Evolutionary conservation across 2,113 vertebrate species (phyloP).

Genomic region (Rhodinocichla rosea): DNA sequence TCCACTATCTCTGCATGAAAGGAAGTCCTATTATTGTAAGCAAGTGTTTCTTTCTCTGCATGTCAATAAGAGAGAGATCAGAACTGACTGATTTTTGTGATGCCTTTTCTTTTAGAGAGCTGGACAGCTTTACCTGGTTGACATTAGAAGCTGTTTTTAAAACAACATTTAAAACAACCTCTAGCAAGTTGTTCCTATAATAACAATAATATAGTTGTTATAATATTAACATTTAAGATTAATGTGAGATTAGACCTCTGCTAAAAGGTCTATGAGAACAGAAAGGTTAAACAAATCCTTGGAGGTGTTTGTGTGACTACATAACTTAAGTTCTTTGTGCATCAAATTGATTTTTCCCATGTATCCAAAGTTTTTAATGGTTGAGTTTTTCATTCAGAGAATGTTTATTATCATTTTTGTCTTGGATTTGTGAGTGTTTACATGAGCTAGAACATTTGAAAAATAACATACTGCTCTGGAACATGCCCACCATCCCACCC

Average conservation of each 20-base stretch:
- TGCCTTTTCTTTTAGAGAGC: conserved; percentile 43
- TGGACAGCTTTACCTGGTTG: neutral
- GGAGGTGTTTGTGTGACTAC: conserved; percentile 20
- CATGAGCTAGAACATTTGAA: neutral
- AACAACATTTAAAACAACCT: conserved; percentile 15
- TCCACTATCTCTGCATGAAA: conserved; percentile 70
- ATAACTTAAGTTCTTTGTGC: neutral
- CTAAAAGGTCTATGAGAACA: neutral
- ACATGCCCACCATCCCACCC: neutral
- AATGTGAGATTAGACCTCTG: conserved; percentile 31
- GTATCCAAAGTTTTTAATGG: neutral
- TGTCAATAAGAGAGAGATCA: conserved; percentile 63
- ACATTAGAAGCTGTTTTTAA: conserved; percentile 41
- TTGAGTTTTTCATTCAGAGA: neutral
- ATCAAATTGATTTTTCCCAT: neutral
- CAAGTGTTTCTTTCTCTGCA: conserved; percentile 62
- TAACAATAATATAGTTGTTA: no score
- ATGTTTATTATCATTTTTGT: conserved; percentile 1
- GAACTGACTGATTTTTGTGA: conserved; percentile 50
- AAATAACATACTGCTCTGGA: conserved; percentile 15
- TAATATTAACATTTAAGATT: conserved; percentile 36
- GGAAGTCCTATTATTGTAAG: conserved; percentile 66
- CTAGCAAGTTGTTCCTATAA: conserved; percentile 22
- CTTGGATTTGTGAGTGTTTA: conserved; percentile 4
- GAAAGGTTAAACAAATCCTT: conserved; percentile 26